Conservation (phyloP, 2,113 vertebrate genomes). For the Xiphophorus hellerii region DNA sequence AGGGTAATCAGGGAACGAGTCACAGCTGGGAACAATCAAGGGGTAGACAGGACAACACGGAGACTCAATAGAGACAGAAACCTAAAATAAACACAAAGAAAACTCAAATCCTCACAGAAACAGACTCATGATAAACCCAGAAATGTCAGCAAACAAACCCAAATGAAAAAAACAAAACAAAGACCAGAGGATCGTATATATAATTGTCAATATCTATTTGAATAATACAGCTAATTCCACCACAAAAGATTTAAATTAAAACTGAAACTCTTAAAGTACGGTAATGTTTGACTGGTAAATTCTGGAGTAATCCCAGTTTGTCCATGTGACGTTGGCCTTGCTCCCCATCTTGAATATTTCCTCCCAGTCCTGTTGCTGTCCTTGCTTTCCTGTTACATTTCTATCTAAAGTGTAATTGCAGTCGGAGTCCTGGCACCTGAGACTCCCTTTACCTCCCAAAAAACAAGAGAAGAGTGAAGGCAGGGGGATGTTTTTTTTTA, state of each 20-base stretch:
- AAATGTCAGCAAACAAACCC: no score
- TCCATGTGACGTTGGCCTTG: conserved; percentile 26
- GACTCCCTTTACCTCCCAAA: conserved; percentile 64
- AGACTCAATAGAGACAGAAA: no score
- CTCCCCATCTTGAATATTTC: conserved; percentile 46
- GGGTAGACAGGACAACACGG: no score
- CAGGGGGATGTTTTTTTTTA: conserved; percentile 34
- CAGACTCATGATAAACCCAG: no score
- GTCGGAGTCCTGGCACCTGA: conserved; percentile 74
- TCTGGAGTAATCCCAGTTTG: conserved; percentile 19
- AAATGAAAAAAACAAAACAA: no score
- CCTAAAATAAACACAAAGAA: no score
- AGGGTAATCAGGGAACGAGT: no score
- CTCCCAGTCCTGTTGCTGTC: conserved; percentile 35
- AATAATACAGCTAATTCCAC: not conserved
- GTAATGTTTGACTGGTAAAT: conserved; percentile 6
- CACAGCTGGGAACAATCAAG: no score
- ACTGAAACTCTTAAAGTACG: not conserved
- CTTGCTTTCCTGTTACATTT: conserved; percentile 56
- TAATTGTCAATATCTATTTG: not conserved
- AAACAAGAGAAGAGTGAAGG: conserved; percentile 29
- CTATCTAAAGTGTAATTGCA: conserved; percentile 75
- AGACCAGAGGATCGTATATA: no score
- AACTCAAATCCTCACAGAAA: no score
- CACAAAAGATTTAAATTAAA: not conserved